phyloP scores from a whole-genome alignment of 2,113 vertebrate species.

The Dunckerocampus dactyliophorus region DNA sequence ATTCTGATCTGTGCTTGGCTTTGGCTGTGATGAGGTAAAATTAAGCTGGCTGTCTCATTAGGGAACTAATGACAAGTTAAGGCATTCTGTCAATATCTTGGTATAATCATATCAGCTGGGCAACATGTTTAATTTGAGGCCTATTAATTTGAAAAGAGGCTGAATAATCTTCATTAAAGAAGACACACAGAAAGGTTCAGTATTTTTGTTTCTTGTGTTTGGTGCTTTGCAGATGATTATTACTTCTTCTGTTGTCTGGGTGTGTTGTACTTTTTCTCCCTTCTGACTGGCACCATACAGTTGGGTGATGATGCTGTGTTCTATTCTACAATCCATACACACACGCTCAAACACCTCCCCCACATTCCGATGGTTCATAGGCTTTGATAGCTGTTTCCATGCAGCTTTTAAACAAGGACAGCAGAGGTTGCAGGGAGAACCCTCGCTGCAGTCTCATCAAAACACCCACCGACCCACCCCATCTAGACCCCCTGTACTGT shows the following conservation, averaged over 20 bases:
- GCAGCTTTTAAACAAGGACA: conserved; percentile 37
- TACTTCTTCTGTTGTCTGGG: neutral
- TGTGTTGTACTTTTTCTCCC: neutral
- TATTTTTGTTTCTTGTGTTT: neutral
- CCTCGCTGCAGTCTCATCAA: conserved; percentile 33
- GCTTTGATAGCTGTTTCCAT: conserved; percentile 58
- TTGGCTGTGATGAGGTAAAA: neutral
- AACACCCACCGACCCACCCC: neutral
- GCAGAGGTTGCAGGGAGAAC: conserved; percentile 27
- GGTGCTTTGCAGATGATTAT: neutral
- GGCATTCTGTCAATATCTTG: conserved; percentile 31
- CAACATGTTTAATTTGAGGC: conserved; percentile 18
- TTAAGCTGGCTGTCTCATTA: conserved; percentile 11
- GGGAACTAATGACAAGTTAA: conserved; percentile 20
- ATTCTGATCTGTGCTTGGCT: conserved; percentile 28
- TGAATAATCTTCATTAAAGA: conserved; percentile 20
- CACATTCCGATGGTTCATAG: conserved; percentile 55
- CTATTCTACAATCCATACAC: conserved; percentile 11
- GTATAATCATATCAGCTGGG: conserved; percentile 20
- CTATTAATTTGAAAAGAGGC: conserved; percentile 25
- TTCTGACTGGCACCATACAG: neutral
- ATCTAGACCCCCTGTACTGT: neutral
- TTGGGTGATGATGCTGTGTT: conserved; percentile 7
- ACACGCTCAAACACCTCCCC: conserved; percentile 23
- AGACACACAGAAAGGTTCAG: conserved; percentile 1